Base-by-base conservation (phyloP, 2,888 invertebrate species). In the Taenaris catops region DNA sequence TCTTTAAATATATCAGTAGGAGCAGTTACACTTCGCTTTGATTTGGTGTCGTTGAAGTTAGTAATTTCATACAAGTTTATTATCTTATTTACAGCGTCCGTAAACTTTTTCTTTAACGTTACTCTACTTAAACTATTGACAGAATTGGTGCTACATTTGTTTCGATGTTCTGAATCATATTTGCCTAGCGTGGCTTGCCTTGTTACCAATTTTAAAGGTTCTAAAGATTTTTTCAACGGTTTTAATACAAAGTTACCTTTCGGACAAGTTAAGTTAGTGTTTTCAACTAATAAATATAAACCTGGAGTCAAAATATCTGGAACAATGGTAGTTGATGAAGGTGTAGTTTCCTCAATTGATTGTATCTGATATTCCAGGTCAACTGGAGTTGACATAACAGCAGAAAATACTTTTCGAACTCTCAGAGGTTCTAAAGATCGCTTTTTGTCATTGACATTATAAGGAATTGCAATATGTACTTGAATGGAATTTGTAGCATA, bases 291-390 rank as follows among this genome's bases (percentile, higher is more conserved):
- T 14, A 79, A 44, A 51, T 74, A 78, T 49, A 76, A 53, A 8
- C 69, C 71, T 8, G 73, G 63, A 1, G 65, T 52, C 1, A 66
- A 20, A 16, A 47, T 38, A 1, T 46, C 41, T 7, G 43, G 38
- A 8, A 25, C 5, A 7, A 17, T 11, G 2, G 33, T 11, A 6
- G 26, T 10, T 0, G 48, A 7, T 2, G 48, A 31, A 2, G 36
- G 2, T 2, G 38, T 25, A 14, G 46, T 40, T 4, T 44, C 52
- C 44, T 70, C 66, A 21, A 63, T 53, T 0, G 74, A 60, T 43
- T 68, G 51, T 12, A 80, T 62, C 55, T 75, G 71, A 37, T 79
- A 81, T 46, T 69, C 71, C 23, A 81, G 49, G 41, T 81, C 75
- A 1, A 80, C 75, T 1, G 81, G 79, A 2, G 64, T 55, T 0